Percentiles rank a stretch among this genome's conserved stretches.
Conservation (phyloP, 2,888 invertebrate genomes). For the Acronicta aceris region DNA sequence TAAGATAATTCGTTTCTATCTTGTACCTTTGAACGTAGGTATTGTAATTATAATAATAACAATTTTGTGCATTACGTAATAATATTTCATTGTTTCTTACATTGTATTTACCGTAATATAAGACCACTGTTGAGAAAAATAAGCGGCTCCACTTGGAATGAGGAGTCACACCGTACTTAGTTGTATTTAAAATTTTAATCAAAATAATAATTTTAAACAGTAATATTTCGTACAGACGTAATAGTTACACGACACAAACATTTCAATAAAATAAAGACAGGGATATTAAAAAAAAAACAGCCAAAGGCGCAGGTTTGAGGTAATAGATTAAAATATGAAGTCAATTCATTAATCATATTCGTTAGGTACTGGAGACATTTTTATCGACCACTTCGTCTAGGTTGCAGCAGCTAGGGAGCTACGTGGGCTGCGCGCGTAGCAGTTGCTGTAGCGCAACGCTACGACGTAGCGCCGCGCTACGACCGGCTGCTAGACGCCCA, state of each 20-base stretch:
- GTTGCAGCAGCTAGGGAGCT: constrained; percentile 66
- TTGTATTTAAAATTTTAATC: constrained; percentile 85
- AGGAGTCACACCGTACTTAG: constrained; percentile 86
- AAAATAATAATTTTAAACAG: constrained; percentile 77
- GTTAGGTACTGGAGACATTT: constrained; percentile 84
- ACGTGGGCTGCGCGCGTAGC: constrained; percentile 64
- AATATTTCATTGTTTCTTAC: constrained; percentile 89
- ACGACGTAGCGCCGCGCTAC: constrained; percentile 59
- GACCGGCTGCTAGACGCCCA: constrained; percentile 59
- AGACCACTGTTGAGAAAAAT: constrained; percentile 84
- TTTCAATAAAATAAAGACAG: constrained; percentile 87
- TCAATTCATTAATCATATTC: constrained; percentile 89
- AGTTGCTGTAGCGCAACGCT: constrained; percentile 49
- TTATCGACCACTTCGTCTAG: constrained; percentile 81
- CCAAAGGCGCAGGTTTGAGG: constrained; percentile 87
- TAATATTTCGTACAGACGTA: constrained; percentile 78
- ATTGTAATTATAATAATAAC: constrained; percentile 88
- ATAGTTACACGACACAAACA: constrained; percentile 81
- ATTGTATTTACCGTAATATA: constrained; percentile 88
- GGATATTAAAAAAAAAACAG: constrained; percentile 85
- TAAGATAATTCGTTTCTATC: constrained; percentile 88
- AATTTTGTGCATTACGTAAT: constrained; percentile 89
- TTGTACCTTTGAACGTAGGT: constrained; percentile 88
- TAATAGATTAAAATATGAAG: constrained; percentile 88
- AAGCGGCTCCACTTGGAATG: constrained; percentile 76